phyloP scores from a whole-genome alignment of 2,797 vertebrate species.

The Brotogeris chrysoptera region DNA sequence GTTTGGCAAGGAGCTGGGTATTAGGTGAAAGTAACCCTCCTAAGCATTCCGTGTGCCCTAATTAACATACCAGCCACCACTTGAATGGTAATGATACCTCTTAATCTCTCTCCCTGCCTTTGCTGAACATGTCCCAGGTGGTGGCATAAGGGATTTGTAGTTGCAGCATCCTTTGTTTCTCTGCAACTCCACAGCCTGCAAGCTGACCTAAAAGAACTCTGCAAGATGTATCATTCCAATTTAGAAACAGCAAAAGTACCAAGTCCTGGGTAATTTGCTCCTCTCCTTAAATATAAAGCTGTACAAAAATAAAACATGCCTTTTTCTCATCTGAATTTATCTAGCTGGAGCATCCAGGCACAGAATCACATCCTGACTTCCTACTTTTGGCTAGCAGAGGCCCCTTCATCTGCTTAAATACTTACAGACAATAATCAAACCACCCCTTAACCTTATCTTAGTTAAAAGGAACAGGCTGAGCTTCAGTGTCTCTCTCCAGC shows the following conservation, averaged over 20 bases:
- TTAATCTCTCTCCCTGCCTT: not conserved
- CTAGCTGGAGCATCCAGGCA: not conserved
- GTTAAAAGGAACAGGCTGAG: not conserved
- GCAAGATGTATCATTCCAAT: conserved; percentile 25
- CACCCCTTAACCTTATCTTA: not conserved
- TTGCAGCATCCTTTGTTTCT: not conserved
- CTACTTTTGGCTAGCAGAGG: not conserved
- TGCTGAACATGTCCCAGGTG: not conserved
- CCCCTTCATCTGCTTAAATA: not conserved
- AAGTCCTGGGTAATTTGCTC: not conserved
- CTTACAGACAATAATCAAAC: not conserved
- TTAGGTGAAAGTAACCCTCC: not conserved
- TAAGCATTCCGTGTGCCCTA: not conserved
- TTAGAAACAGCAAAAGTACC: conserved; percentile 11
- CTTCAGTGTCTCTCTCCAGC: not conserved
- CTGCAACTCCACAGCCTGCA: not conserved
- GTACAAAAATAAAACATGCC: not conserved
- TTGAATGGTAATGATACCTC: not conserved
- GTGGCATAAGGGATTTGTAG: not conserved
- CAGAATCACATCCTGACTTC: not conserved
- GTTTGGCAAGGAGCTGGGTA: not conserved
- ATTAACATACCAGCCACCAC: not conserved
- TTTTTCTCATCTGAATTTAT: not conserved
- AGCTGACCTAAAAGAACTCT: not conserved
- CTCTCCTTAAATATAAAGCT: conserved; percentile 23